phyloP scores from a whole-genome alignment of 2,797 vertebrate genomes.

The Cheirogaleus major region DNA sequence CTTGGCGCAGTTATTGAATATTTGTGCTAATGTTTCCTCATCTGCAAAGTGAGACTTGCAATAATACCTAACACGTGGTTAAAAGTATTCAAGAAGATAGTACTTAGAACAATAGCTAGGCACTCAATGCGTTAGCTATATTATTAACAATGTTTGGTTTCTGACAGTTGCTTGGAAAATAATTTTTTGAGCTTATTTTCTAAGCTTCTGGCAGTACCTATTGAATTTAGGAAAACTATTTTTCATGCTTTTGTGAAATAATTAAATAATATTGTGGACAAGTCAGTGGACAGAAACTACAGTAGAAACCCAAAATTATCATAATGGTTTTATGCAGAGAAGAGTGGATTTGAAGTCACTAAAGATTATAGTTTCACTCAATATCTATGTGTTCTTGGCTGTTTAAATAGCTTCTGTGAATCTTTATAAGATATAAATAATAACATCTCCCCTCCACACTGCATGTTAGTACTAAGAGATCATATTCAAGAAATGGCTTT shows the following conservation, averaged over 20 bases:
- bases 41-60: neutral
- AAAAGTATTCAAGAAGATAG: neutral
- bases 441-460: neutral
- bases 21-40: neutral
- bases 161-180: neutral
- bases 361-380: neutral
- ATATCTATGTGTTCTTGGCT: neutral
- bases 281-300: neutral
- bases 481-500: neutral
- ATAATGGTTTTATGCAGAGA: neutral
- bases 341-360: neutral
- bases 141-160: neutral
- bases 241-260: neutral
- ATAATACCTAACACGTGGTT: neutral
- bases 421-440: neutral
- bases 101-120: neutral
- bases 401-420: neutral
- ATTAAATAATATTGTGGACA: neutral
- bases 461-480: neutral
- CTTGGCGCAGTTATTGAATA: neutral
- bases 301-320: neutral
- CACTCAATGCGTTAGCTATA: neutral
- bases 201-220: neutral
- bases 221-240: neutral
- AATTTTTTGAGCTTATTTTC: neutral